phyloP scores from a whole-genome alignment of 2,113 vertebrate genomes.

The Toxotes chatareus region DNA sequence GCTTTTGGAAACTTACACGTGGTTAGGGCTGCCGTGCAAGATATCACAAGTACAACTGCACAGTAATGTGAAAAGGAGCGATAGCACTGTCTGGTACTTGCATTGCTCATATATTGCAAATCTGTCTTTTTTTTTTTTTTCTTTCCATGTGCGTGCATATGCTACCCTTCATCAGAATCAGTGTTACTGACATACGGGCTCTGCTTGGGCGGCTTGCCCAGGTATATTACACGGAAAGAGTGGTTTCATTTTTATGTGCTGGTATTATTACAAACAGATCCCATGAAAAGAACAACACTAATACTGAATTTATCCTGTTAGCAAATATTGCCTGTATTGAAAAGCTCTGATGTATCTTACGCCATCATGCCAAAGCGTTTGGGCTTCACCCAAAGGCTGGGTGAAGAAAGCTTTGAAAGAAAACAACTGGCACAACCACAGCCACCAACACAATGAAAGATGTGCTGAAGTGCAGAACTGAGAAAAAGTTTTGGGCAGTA shows the following conservation, averaged over 20 bases:
- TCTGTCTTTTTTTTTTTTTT: not conserved
- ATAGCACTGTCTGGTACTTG: not conserved
- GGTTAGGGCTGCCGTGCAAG: conserved; percentile 35
- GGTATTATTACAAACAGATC: too few relatives aligned
- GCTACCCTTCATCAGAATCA: too few relatives aligned
- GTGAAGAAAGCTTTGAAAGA: not conserved
- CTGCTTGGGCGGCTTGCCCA: too few relatives aligned
- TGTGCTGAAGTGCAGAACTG: not conserved
- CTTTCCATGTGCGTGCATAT: not conserved
- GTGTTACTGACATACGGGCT: too few relatives aligned
- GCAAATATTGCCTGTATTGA: too few relatives aligned
- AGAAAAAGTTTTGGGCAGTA: not conserved
- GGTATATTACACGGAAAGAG: too few relatives aligned
- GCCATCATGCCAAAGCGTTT: not conserved
- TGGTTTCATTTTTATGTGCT: too few relatives aligned
- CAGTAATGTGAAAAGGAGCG: conserved; percentile 16
- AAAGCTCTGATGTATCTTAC: too few relatives aligned
- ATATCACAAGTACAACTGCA: conserved; percentile 24
- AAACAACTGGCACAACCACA: not conserved
- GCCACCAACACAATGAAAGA: not conserved
- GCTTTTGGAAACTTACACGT: conserved; percentile 44
- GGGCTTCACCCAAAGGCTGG: not conserved
- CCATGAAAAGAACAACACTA: too few relatives aligned
- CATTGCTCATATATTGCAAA: conserved; percentile 2
- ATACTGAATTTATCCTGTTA: too few relatives aligned